Conservation (phyloP, 2,797 vertebrate species). For the Lemur catta region DNA sequence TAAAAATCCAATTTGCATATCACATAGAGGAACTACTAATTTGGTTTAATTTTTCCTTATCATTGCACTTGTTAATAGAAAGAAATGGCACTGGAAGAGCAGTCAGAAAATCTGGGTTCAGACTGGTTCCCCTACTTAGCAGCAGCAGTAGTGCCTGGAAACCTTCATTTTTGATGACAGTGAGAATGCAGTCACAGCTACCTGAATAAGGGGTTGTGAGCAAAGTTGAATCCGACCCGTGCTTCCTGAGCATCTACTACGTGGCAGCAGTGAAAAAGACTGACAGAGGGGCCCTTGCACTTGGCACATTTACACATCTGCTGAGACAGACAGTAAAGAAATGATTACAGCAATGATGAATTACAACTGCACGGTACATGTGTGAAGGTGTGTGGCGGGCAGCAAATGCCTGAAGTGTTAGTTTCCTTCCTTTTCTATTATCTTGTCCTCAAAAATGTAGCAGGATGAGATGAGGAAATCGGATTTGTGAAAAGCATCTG, state of each 20-base stretch:
- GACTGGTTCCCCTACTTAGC: background rate
- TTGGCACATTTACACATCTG: background rate
- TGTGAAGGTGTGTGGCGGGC: background rate
- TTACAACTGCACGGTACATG: background rate
- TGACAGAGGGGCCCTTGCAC: background rate
- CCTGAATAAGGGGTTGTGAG: background rate
- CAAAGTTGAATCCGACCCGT: background rate
- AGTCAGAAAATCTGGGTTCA: background rate
- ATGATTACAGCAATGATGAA: background rate
- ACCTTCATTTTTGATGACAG: background rate
- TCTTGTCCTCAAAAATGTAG: background rate
- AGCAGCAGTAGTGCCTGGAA: background rate
- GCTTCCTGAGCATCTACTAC: background rate
- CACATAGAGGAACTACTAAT: background rate
- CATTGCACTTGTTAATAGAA: background rate
- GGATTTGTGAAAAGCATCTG: background rate
- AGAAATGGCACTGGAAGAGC: background rate
- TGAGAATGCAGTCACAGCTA: background rate
- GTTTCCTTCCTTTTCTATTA: background rate
- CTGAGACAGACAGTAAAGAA: background rate
- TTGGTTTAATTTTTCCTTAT: background rate
- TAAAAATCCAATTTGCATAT: background rate
- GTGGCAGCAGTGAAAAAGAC: background rate
- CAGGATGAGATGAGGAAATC: background rate
- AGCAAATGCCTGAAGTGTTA: background rate